phyloP scores from a whole-genome alignment of 2,113 vertebrate genomes.

The Procavia capensis region DNA sequence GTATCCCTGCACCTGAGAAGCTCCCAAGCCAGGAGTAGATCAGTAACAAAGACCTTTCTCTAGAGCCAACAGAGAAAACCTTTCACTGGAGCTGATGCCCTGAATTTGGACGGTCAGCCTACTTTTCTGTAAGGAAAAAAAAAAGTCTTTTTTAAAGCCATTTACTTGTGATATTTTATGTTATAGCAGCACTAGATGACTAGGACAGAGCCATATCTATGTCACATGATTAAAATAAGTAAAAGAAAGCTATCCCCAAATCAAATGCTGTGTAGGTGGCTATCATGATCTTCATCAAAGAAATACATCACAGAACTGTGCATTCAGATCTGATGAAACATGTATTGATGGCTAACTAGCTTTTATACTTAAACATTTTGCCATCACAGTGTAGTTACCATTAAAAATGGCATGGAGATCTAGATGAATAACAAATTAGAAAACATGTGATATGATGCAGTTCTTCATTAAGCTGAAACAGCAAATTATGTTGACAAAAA shows the following conservation, averaged over 20 bases:
- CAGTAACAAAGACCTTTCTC: no score
- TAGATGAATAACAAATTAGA: background rate
- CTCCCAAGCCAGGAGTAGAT: no score
- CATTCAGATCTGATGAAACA: background rate
- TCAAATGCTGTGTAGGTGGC: background rate
- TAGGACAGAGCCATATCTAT: background rate
- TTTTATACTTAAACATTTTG: background rate
- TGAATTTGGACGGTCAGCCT: no score
- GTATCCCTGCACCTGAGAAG: no score
- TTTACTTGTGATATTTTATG: no score
- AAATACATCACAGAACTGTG: background rate
- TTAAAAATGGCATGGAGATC: background rate
- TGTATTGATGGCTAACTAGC: background rate
- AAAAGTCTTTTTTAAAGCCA: no score
- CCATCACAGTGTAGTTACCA: background rate
- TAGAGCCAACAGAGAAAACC: no score
- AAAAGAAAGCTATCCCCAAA: background rate
- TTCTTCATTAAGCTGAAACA: constrained; percentile 22
- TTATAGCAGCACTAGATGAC: no score
- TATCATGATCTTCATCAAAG: background rate
- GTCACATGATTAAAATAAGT: background rate
- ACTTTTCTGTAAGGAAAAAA: no score
- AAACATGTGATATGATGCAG: background rate
- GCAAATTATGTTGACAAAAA: background rate
- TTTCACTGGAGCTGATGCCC: no score